These are phyloP conservation scores for Pantherophis guttatus DNA, from an alignment of 2,113 vertebrate genomes.

Conservation along the genomic window DNA sequence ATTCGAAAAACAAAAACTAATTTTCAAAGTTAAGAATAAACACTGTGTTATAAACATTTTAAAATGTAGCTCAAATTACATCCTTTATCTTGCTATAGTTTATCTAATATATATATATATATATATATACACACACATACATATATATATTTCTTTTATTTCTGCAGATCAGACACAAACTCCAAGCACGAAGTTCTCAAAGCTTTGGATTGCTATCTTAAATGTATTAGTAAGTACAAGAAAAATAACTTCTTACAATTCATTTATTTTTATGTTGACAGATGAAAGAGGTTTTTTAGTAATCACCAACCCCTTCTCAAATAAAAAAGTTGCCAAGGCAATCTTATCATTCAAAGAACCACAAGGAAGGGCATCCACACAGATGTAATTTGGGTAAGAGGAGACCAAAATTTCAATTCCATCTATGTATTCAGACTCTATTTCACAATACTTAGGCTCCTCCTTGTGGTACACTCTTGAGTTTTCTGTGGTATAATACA, in stretches of 20 bases:
- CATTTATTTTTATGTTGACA: conserved; percentile 52
- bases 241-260: conserved; percentile 11
- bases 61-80: background rate
- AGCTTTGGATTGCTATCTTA: background rate
- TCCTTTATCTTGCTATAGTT: background rate
- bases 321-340: conserved; percentile 71
- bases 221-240: background rate
- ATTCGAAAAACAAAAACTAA: background rate
- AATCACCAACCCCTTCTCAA: conserved; percentile 76
- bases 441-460: conserved; percentile 84
- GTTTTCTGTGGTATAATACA: conserved; percentile 89
- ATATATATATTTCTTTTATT: background rate
- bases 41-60: background rate
- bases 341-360: conserved; percentile 77
- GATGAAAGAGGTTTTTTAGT: conserved; percentile 69
- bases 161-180: background rate
- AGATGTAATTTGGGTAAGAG: conserved; percentile 84
- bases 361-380: conserved; percentile 81
- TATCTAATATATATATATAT: background rate
- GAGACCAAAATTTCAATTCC: conserved; percentile 87
- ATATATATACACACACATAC: too few species aligned
- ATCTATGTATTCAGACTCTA: conserved; percentile 83
- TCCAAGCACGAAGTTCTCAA: background rate
- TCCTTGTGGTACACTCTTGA: conserved; percentile 93
- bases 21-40: conserved; percentile 7